Evolutionary conservation across 1,140 invertebrate genomes (phyloP).

Genomic region (Caerostris extrusa): DNA sequence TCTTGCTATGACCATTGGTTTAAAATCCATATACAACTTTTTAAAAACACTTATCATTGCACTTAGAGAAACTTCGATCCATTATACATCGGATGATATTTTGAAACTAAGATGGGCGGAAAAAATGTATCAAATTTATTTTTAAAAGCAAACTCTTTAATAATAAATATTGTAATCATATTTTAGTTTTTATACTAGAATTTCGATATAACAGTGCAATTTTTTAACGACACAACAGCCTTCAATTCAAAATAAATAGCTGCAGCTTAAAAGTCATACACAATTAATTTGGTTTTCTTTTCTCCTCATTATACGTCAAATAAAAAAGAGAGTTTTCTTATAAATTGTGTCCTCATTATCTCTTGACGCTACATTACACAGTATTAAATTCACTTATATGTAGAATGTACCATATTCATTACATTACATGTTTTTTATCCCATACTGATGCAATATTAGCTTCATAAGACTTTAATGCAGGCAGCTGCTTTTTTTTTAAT

Average conservation of each 20-base stretch:
- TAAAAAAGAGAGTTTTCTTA: neutral
- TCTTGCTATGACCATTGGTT: no score
- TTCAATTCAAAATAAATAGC: neutral
- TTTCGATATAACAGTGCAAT: no score
- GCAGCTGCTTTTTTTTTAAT: slow-evolving; percentile 39
- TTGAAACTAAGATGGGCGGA: no score
- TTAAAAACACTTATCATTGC: no score
- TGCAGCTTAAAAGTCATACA: neutral
- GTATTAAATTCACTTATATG: neutral
- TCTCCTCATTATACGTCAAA: neutral
- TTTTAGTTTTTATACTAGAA: no score
- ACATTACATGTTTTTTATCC: neutral
- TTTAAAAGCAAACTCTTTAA: no score
- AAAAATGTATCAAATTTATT: no score
- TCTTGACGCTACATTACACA: neutral
- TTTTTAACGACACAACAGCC: neutral
- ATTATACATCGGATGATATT: no score
- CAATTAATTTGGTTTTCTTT: neutral
- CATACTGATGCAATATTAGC: slow-evolving; percentile 11
- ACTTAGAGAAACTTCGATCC: no score
- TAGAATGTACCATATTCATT: neutral
- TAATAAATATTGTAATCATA: no score
- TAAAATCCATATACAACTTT: no score
- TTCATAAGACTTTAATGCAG: slow-evolving; percentile 15
- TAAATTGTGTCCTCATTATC: neutral